Percentiles rank a stretch among this genome's conserved stretches.
These are phyloP conservation scores for Morinoia aosen DNA, from an alignment of 2,888 invertebrate species.

Conservation along the genomic window DNA sequence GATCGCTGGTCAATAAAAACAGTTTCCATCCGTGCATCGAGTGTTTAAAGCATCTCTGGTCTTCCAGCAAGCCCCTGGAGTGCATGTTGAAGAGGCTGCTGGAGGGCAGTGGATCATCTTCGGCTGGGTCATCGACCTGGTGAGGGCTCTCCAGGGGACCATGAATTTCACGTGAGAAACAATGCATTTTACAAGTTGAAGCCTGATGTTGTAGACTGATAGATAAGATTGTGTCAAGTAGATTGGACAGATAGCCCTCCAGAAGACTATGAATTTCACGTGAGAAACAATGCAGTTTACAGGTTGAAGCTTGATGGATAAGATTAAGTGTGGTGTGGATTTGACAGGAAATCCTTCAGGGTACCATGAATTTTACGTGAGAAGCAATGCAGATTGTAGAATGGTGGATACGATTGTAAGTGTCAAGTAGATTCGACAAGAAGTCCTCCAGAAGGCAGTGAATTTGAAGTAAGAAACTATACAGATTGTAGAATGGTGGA, in stretches of 20 bases:
- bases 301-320: no score
- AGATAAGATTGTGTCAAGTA: no score
- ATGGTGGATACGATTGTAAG: no score
- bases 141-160: neutral
- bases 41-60: neutral
- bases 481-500: no score
- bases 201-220: no score
- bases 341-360: neutral
- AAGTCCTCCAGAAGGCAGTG: neutral
- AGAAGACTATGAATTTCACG: conserved; percentile 48
- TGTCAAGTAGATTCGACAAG: no score
- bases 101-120: neutral
- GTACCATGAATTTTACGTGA: conserved; percentile 50
- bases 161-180: conserved; percentile 53
- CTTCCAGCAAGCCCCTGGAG: conserved; percentile 32
- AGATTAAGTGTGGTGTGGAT: no score
- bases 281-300: neutral
- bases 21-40: no score
- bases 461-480: conserved; percentile 45
- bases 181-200: neutral
- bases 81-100: neutral
- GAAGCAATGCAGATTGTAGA: neutral
- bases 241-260: neutral
- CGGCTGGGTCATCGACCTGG: conserved; percentile 39
- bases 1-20: no score